Evolutionary conservation across 2,797 vertebrate species (phyloP), one percentile per base, ranked within the genome.

Genomic region (Characodon lateralis): DNA sequence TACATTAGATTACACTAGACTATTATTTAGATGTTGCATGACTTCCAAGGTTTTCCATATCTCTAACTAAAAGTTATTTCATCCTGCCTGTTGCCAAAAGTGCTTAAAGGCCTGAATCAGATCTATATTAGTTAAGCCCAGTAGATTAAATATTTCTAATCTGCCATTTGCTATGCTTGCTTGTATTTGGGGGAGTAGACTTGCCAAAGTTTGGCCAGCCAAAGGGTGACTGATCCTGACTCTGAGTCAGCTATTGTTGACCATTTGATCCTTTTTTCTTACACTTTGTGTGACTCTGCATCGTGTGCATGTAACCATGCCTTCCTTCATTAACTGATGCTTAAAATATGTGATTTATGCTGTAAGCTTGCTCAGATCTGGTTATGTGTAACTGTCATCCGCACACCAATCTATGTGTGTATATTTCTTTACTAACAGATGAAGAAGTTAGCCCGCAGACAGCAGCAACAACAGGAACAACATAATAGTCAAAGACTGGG

Each of bases 401-500:
- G 46, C 16, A 69, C 74, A 61, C 24, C 46, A 53, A 68, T 13
- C 50, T 77, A 43, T 68, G 50, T 72, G 75, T 46, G 48, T 77
- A 41, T 75, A 31, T 82, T 71, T 73, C 63, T 84, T 74, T 84
- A 46, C 68, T 76, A 73, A 46, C 94, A 99, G 98, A 98, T 99
- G 96, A 99, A 99, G 95, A 99, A 99, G 90, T 88, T 99, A 85
- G 97, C 97, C 0, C 94, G 97, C 71, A 94, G 98, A 91, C 97
- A 99, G 85, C 97, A 98, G 87, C 98, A 98, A 82, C 97, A 98
- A 88, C 97, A 98, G 87, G 97, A 99, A 71, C 97, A 98, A 24
- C 97, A 98, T 86, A 97, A 95, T 86, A 95, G 95, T 0, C 97
- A 97, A 90, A 95, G 97, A 87, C 95, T 97, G 31, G 96, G 96